Evolutionary conservation across 2,888 invertebrate genomes (phyloP), one percentile per base, ranked within the genome.

Genomic region (Helleia helle): DNA sequence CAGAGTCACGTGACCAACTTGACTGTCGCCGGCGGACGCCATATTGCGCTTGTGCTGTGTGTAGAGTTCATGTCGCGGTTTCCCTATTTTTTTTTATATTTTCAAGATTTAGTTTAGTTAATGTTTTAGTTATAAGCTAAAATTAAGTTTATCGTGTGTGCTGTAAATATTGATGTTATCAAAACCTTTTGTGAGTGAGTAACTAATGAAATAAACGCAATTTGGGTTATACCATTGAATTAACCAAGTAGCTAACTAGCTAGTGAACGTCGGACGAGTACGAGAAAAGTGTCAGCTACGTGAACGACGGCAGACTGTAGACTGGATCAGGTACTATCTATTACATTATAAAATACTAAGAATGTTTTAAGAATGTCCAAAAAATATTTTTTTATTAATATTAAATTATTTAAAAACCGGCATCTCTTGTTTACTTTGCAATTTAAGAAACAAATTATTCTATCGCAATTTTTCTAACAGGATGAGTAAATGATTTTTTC

Each of bases 41-140:
- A 76, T 75, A 70, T 76, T 76, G 74, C 54, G 59, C 63, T 70
- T 62, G 62, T 61, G 57, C 62, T 55, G 62, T 68, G 61, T 62
- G 55, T 58, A 65, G 62, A 56, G 59, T 50, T 59, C 59, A 51
- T 63, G 59, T 61, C 56, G 47, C 39, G 40, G 58, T 59, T 60
- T 64, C 58, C 49, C 63, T 58, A 58, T 54, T 61, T 63, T 65
- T 64, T 65, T 50, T 58, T 57, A 55, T 55, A 55, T 58, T 58
- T 61, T 52, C 51, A 58, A 58, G 44, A 50, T 44, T 54, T 47
- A 47, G 53, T 49, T 54, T 51, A 45, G 49, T 51, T 40, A 45
- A 15, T 12, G 49, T 55, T 46, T 42, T 47, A 49, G 36, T 50
- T 47, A 46, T 48, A 47, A 43, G 41, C 34, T 36, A 43, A 41